Percentiles rank a stretch among this genome's conserved stretches.
Conservation (phyloP, 1,140 invertebrate genomes). For the Coptotermes formosanus region DNA sequence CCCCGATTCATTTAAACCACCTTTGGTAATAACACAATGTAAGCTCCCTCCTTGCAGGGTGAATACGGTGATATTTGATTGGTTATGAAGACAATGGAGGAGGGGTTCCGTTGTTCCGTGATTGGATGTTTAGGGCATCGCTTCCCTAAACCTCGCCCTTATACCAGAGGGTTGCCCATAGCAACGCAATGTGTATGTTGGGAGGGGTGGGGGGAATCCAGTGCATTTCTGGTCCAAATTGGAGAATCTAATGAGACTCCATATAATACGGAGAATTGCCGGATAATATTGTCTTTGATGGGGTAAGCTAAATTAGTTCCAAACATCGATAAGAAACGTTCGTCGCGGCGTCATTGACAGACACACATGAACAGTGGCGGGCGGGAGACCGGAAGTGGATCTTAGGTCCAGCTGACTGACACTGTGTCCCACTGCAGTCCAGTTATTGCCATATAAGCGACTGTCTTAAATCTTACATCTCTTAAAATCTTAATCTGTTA, state of each 20-base stretch:
- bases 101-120: background rate
- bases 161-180: background rate
- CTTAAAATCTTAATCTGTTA: too few species aligned
- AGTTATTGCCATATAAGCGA: too few species aligned
- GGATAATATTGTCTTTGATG: conserved; percentile 19
- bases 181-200: background rate
- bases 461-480: too few species aligned
- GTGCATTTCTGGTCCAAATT: background rate
- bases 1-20: too few species aligned
- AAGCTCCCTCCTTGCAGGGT: too few species aligned
- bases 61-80: background rate
- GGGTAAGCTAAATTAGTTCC: conserved; percentile 1
- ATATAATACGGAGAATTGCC: background rate
- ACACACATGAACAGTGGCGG: too few species aligned
- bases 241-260: conserved; percentile 15
- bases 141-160: background rate
- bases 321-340: background rate
- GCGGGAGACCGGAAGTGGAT: too few species aligned
- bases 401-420: too few species aligned
- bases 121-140: background rate
- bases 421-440: too few species aligned
- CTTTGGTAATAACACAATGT: too few species aligned
- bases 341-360: too few species aligned
- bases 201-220: too few species aligned
- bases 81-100: background rate